Base-by-base conservation (phyloP, 2,888 invertebrate genomes). In the Tetragonisca angustula region DNA sequence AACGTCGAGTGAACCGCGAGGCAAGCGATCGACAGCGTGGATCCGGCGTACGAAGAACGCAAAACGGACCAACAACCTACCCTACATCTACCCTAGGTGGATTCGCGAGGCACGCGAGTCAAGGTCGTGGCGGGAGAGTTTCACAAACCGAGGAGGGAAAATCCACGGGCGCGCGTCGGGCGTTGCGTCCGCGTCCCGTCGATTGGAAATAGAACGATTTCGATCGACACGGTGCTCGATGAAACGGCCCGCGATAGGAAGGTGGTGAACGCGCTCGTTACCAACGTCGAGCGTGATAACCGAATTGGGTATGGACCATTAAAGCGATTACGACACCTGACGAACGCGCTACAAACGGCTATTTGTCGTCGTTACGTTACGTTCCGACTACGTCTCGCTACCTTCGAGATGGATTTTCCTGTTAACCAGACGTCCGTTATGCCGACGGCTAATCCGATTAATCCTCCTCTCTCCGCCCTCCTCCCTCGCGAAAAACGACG, bases 281-380 rank as follows among this genome's bases (percentile, higher is more conserved):
- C 50, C 81, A 76, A 73, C 87, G 67, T 85, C 81, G 73, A 78
- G 87, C 88, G 88, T 78, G 87, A 89, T 89, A 89, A 89, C 87
- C 89, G 89, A 86, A 87, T 89, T 86, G 89, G 83, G 85, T 81
- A 89, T 76, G 88, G 87, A 83, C 87, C 89, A 87, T 89, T 89
- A 89, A 88, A 88, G 85, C 88, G 89, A 89, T 89, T 87, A 87
- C 87, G 81, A 85, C 88, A 85, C 81, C 85, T 85, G 88, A 87
- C 79, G 87, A 88, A 88, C 85, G 89, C 88, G 87, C 86, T 76
- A 80, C 86, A 78, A 85, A 87, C 84, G 87, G 85, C 85, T 88
- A 88, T 88, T 88, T 84, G 83, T 88, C 88, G 87, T 80, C 76
- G 83, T 85, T 87, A 87, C 61, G 24, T 85, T 43, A 43, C 43